Evolutionary conservation across 2,888 invertebrate genomes (phyloP).

Genomic region (Iselma pallidipennis): DNA sequence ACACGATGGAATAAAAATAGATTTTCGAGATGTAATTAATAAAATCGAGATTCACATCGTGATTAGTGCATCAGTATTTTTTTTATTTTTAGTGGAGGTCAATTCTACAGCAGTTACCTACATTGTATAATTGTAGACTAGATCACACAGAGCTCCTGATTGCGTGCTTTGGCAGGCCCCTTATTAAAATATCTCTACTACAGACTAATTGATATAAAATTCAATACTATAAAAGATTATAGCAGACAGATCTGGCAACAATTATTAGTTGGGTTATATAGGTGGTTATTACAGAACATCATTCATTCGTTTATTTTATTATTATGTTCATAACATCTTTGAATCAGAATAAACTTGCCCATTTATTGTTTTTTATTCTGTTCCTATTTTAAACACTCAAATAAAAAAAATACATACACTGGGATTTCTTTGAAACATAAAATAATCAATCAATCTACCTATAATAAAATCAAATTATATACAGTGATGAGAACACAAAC

Average conservation of each 20-base stretch:
- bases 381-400: not conserved
- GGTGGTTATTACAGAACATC: conserved; percentile 48
- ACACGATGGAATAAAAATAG: too few species aligned
- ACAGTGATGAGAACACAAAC: not conserved
- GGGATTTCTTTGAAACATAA: too few species aligned
- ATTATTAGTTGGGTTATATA: conserved; percentile 42
- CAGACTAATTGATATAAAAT: conserved; percentile 50
- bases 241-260: conserved; percentile 38
- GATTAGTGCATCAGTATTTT: too few species aligned
- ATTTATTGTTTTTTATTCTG: not conserved
- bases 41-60: too few species aligned
- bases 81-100: conserved; percentile 27
- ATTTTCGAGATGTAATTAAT: too few species aligned
- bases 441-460: not conserved
- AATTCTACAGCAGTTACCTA: conserved; percentile 28
- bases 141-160: conserved; percentile 37
- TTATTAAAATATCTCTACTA: conserved; percentile 48
- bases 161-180: conserved; percentile 38
- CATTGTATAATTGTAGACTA: conserved; percentile 40
- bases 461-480: not conserved
- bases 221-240: conserved; percentile 48
- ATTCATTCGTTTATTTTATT: conserved; percentile 46
- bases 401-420: not conserved
- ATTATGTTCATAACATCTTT: conserved; percentile 28
- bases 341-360: not conserved